Evolutionary conservation across 2,113 vertebrate genomes (phyloP).

Genomic region (Apteryx mantelli): DNA sequence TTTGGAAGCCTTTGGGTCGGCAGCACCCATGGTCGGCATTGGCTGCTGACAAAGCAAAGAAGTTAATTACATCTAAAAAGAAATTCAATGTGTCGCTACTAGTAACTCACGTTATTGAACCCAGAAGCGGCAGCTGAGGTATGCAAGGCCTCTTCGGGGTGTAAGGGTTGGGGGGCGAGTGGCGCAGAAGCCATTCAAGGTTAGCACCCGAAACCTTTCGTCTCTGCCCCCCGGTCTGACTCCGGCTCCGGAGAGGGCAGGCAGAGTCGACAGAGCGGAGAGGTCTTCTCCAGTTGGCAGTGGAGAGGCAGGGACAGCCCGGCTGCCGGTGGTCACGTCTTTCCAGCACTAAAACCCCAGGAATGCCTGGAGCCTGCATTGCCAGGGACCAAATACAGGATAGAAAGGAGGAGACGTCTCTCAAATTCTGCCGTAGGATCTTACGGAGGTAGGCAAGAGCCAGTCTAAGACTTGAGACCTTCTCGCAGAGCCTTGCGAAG

Average conservation of each 20-base stretch:
- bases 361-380: not conserved
- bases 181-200: not conserved
- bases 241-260: not conserved
- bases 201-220: not conserved
- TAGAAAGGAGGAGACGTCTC: not conserved
- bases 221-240: not conserved
- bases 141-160: not conserved
- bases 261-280: not conserved
- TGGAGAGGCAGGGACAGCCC: not conserved
- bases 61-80: not conserved
- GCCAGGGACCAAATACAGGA: not conserved
- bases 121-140: not conserved
- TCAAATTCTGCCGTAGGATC: not conserved
- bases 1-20: not conserved
- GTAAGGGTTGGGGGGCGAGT: not conserved
- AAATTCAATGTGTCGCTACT: not conserved
- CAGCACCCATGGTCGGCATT: rapidly evolving
- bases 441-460: not conserved
- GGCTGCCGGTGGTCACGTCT: not conserved
- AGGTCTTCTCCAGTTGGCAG: not conserved
- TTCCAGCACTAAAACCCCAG: not conserved
- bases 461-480: not conserved
- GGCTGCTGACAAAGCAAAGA: not conserved
- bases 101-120: not conserved
- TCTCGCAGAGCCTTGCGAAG: not conserved